Evolutionary conservation across 2,888 invertebrate genomes (phyloP).

Genomic region (Pollenia griseotomentosa): DNA sequence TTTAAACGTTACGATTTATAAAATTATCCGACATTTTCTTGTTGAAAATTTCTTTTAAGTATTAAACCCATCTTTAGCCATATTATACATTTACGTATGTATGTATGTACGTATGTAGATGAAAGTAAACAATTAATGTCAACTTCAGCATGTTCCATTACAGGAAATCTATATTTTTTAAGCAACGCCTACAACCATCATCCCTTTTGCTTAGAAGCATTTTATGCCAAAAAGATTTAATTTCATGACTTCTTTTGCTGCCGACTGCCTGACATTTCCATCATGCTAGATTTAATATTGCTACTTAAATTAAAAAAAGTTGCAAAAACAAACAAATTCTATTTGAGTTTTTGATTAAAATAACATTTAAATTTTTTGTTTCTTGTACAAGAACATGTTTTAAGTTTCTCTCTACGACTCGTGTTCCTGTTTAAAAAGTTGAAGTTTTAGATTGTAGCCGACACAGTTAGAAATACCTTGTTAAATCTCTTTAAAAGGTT

Average conservation of each 20-base stretch:
- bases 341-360: background rate
- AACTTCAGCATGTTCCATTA: background rate
- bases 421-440: conserved; percentile 8
- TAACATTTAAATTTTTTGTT: background rate
- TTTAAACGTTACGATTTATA: too few relatives aligned
- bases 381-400: background rate
- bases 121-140: background rate
- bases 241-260: background rate
- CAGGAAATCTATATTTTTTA: background rate
- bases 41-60: too few relatives aligned
- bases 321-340: background rate
- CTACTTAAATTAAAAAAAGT: background rate
- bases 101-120: too few relatives aligned
- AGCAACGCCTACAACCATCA: background rate
- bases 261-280: background rate
- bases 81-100: too few relatives aligned
- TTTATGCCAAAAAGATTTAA: background rate
- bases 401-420: background rate
- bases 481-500: background rate
- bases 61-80: too few relatives aligned
- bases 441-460: conserved; percentile 44
- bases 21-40: too few relatives aligned
- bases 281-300: background rate
- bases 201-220: too few relatives aligned
- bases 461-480: conserved; percentile 8